Evolutionary conservation across 2,888 invertebrate genomes (phyloP), one percentile per base, ranked within the genome.

Genomic region (Julus scanicus): DNA sequence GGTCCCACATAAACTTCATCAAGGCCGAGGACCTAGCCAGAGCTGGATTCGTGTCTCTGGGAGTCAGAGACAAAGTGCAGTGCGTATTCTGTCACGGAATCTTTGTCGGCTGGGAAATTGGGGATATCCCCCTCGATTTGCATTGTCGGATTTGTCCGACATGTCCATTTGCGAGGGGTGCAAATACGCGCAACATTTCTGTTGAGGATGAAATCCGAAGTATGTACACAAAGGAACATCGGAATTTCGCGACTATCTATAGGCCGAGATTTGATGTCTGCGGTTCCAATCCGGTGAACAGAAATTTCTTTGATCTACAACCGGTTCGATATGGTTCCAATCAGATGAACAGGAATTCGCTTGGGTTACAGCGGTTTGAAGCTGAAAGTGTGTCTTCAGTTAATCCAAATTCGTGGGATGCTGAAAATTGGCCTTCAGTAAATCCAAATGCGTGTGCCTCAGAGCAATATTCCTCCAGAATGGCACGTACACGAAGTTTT

Each of bases 41-140:
- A 88, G 96, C 96, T 89, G 98, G 98, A 20, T 97, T 98, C 92
- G 97, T 95, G 92, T 97, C 95, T 91, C 94, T 95, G 9, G 94
- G 95, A 44, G 94, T 94, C 89, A 94, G 94, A 53, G 97, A 97
- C 91, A 95, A 95, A 91, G 97, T 97, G 15, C 94, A 95, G 89
- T 97, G 97, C 92, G 96, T 95, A 0, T 97, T 95, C 94, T 97
- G 97, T 90, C 94, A 95, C 84, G 95, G 95, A 1, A 93, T 96
- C 92, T 95, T 97, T 89, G 95, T 95, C 91, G 94, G 95, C 89
- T 98, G 97, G 97, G 94, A 95, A 90, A 94, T 93, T 89, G 95
- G 95, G n/a, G 97, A 98, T 92, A 95, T 95, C 91, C 96, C 97
- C 2, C 94, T 95, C 91, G 93, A 93, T 37, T 97, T 97, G 91